Evolutionary conservation across 2,797 vertebrate species (phyloP).

Genomic region (Threskiornis aethiopicus): DNA sequence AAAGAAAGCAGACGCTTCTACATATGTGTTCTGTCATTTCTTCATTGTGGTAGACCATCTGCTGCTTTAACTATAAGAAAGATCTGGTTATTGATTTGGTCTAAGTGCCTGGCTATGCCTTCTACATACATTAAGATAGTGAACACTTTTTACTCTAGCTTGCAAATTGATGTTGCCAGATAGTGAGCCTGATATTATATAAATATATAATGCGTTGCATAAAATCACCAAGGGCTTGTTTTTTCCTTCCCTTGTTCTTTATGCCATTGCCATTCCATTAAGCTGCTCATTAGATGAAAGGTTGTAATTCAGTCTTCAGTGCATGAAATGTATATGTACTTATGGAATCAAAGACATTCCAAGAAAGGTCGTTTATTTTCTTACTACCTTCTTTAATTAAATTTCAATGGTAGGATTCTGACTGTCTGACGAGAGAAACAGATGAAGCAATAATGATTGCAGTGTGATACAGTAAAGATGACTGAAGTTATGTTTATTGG

Average conservation of each 20-base stretch:
- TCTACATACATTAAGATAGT: background rate
- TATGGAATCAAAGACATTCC: slow-evolving; percentile 74
- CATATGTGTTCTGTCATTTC: slow-evolving; percentile 31
- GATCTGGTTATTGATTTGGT: slow-evolving; percentile 1
- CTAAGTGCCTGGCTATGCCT: slow-evolving; percentile 2
- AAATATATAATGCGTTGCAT: slow-evolving; percentile 48
- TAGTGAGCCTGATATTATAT: background rate
- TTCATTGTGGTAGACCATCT: slow-evolving; percentile 40
- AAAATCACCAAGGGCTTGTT: slow-evolving; percentile 58
- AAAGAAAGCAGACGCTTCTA: slow-evolving; percentile 44
- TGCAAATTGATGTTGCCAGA: slow-evolving; percentile 36
- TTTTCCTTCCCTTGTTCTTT: slow-evolving; percentile 42
- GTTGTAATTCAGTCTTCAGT: slow-evolving; percentile 71
- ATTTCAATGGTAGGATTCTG: slow-evolving; percentile 67
- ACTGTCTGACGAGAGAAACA: slow-evolving; percentile 57
- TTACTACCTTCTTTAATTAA: slow-evolving; percentile 75
- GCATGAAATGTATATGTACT: slow-evolving; percentile 67
- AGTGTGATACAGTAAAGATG: slow-evolving; percentile 26
- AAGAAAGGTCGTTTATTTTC: slow-evolving; percentile 67
- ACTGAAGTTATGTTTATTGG: background rate
- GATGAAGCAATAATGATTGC: slow-evolving; percentile 49
- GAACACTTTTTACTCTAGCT: slow-evolving; percentile 32
- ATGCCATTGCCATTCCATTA: slow-evolving; percentile 58
- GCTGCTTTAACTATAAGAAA: slow-evolving; percentile 29
- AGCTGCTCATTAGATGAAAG: slow-evolving; percentile 69